Percentiles rank a stretch among this genome's conserved stretches.
Conservation (phyloP, 2,113 vertebrate genomes). For the Chroicocephalus ridibundus region DNA sequence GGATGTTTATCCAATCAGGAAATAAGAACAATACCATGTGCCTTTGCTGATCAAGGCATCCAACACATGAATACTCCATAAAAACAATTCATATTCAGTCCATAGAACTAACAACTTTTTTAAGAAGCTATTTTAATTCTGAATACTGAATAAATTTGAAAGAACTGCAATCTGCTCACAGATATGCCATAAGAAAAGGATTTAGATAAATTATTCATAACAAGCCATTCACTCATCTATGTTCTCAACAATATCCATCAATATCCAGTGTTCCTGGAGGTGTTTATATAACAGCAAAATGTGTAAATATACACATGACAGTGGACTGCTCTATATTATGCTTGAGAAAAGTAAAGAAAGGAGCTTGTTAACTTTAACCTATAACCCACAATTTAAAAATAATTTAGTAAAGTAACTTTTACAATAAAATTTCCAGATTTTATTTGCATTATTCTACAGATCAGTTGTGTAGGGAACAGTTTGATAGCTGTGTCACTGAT, state of each 20-base stretch:
- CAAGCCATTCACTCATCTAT: background rate
- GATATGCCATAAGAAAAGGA: background rate
- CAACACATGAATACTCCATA: background rate
- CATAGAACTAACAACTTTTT: background rate
- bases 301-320: background rate
- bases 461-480: background rate
- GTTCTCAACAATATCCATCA: conserved; percentile 1
- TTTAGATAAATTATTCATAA: conserved; percentile 12
- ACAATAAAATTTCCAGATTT: background rate
- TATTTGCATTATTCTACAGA: background rate
- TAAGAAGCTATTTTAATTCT: background rate
- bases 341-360: background rate
- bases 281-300: background rate
- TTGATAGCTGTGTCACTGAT: background rate
- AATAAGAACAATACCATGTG: background rate
- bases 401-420: background rate
- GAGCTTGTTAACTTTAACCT: background rate
- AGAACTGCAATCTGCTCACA: background rate
- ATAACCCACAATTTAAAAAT: background rate
- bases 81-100: background rate
- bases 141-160: background rate
- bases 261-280: background rate
- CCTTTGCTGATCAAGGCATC: background rate
- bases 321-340: background rate
- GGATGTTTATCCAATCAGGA: background rate